Conservation (phyloP, 2,888 invertebrate species). For the Tenthredo notha region DNA sequence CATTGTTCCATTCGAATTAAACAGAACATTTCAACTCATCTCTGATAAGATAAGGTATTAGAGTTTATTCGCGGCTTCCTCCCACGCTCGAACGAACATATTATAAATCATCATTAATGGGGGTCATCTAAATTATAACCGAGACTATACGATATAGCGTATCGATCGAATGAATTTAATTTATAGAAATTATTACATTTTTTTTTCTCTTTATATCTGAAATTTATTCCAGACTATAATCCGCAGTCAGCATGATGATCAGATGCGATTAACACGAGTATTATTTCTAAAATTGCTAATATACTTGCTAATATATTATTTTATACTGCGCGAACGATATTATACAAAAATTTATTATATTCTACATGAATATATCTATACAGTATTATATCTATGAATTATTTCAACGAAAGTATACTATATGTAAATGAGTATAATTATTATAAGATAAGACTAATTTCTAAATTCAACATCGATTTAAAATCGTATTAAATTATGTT, state of each 20-base stretch:
- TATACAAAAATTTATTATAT: conserved; percentile 28
- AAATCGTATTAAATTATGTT: conserved; percentile 36
- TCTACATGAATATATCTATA: conserved; percentile 27
- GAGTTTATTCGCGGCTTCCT: conserved; percentile 4
- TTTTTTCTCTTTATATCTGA: not conserved
- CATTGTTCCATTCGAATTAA: conserved; percentile 41
- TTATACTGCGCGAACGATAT: conserved; percentile 24
- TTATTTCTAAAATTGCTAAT: conserved; percentile 12
- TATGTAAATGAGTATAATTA: not conserved
- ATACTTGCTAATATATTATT: not conserved
- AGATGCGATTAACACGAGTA: not conserved
- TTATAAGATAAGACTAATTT: conserved; percentile 29
- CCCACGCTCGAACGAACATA: not conserved
- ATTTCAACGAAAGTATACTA: not conserved
- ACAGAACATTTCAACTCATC: not conserved
- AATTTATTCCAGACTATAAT: not conserved
- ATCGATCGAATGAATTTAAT: conserved; percentile 16
- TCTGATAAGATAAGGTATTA: not conserved
- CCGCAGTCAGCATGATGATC: not conserved
- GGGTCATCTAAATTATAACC: not conserved
- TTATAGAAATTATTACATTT: not conserved
- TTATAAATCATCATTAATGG: not conserved
- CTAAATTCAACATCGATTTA: conserved; percentile 39
- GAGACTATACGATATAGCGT: not conserved
- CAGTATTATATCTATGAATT: conserved; percentile 9